phyloP scores from a whole-genome alignment of 2,797 vertebrate genomes.

The Crenuchus spilurus region DNA sequence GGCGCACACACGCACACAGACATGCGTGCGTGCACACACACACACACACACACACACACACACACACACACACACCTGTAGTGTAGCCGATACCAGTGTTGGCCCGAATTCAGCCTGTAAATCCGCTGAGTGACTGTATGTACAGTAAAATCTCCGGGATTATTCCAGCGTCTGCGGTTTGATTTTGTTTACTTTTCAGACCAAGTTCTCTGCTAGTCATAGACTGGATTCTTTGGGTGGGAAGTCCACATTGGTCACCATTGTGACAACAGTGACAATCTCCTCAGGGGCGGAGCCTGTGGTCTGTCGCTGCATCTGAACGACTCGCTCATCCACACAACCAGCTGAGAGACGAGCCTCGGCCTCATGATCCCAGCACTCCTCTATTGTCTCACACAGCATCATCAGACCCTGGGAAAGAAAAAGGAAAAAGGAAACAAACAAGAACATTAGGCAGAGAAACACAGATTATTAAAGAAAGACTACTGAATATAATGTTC shows the following conservation, averaged over 20 bases:
- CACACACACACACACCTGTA: not conserved
- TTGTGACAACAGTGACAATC: slow-evolving; percentile 93
- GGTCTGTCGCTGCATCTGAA: slow-evolving; percentile 89
- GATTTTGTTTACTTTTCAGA: slow-evolving; percentile 5
- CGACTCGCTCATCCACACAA: slow-evolving; percentile 89
- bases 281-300: slow-evolving; percentile 86
- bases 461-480: too few relatives aligned
- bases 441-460: not conserved
- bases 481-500: too few relatives aligned
- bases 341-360: slow-evolving; percentile 90
- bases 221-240: slow-evolving; percentile 94
- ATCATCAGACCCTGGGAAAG: slow-evolving; percentile 83
- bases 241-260: slow-evolving; percentile 97
- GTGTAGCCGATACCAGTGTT: slow-evolving; percentile 37
- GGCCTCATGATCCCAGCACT: slow-evolving; percentile 94
- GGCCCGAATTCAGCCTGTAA: slow-evolving; percentile 20
- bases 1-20: not conserved
- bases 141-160: slow-evolving; percentile 32
- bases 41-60: slow-evolving; percentile 25
- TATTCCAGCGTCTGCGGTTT: too few relatives aligned
- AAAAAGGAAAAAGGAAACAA: not conserved
- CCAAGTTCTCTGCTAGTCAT: slow-evolving; percentile 81
- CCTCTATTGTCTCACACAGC: slow-evolving; percentile 92
- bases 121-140: slow-evolving; percentile 24
- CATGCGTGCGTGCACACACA: slow-evolving; percentile 28